These are phyloP conservation scores for Maniola jurtina DNA, from an alignment of 1,140 invertebrate species.

Conservation along the genomic window DNA sequence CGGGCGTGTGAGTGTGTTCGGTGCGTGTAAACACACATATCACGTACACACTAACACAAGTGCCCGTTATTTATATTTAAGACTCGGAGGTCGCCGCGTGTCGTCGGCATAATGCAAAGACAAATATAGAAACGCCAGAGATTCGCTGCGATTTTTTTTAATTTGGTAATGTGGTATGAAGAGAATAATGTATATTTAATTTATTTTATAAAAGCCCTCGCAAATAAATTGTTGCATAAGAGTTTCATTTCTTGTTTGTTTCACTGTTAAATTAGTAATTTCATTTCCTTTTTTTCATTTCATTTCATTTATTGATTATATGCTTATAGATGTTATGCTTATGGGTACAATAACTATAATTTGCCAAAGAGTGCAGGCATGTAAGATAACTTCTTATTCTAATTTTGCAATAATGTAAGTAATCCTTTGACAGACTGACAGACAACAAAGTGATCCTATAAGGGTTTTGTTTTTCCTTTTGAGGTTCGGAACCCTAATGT, in stretches of 20 bases:
- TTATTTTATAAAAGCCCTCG: constrained; percentile 5
- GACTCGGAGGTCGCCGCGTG: constrained; percentile 53
- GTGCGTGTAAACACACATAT: constrained; percentile 47
- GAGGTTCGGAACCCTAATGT: too few relatives aligned
- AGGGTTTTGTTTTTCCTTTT: too few relatives aligned
- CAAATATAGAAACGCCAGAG: constrained; percentile 49
- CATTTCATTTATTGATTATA: too few relatives aligned
- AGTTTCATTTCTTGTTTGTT: not conserved
- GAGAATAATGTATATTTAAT: constrained; percentile 6
- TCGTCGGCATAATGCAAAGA: constrained; percentile 51
- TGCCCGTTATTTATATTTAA: constrained; percentile 59
- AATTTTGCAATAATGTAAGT: too few relatives aligned
- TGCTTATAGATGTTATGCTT: too few relatives aligned
- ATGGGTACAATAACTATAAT: too few relatives aligned
- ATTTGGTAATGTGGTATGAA: constrained; percentile 15
- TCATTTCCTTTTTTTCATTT: too few relatives aligned
- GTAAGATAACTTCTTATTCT: too few relatives aligned
- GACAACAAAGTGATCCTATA: too few relatives aligned
- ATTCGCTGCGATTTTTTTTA: constrained; percentile 39
- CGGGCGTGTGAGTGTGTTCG: constrained; percentile 57
- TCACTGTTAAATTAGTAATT: not conserved
- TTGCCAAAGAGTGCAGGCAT: not conserved
- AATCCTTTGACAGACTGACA: too few relatives aligned
- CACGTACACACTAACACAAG: constrained; percentile 42
- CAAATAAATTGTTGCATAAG: not conserved